These are phyloP conservation scores for Anolis sagrei DNA, from an alignment of 2,113 vertebrate species.

Conservation along the genomic window DNA sequence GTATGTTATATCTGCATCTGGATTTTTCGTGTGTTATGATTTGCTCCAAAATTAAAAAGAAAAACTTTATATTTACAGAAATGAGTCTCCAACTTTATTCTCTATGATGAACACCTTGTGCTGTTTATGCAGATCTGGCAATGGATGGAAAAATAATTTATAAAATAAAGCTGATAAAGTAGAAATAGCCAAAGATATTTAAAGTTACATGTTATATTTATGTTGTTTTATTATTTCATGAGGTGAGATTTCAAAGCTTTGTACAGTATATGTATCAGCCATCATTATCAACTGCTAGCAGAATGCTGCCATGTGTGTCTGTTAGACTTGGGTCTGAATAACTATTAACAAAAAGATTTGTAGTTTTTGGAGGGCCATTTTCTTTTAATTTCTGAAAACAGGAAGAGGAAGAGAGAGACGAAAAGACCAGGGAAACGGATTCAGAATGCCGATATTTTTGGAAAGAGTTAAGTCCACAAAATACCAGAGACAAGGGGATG, in stretches of 20 bases:
- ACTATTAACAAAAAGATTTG: too few relatives aligned
- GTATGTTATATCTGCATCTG: background rate
- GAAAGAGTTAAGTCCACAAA: too few relatives aligned
- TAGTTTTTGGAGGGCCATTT: too few relatives aligned
- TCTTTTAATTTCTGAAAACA: too few relatives aligned
- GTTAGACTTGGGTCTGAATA: too few relatives aligned
- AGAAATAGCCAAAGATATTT: background rate
- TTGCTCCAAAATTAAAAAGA: background rate
- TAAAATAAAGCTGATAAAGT: background rate
- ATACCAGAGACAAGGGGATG: too few relatives aligned
- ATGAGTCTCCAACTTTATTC: background rate
- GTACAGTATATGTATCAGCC: background rate
- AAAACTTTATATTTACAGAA: background rate
- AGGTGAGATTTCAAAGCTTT: background rate
- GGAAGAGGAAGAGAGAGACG: too few relatives aligned
- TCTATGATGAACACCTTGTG: background rate
- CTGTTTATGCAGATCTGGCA: background rate
- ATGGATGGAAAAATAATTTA: background rate
- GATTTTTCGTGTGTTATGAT: background rate
- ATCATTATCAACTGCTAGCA: accelerated
- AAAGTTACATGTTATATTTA: background rate
- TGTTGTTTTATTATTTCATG: background rate
- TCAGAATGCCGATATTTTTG: too few relatives aligned
- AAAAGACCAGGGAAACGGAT: too few relatives aligned
- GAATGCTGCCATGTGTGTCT: background rate